Base-by-base conservation (phyloP, 64 coral and sea anemone genomes). In the Porites australiensis region DNA sequence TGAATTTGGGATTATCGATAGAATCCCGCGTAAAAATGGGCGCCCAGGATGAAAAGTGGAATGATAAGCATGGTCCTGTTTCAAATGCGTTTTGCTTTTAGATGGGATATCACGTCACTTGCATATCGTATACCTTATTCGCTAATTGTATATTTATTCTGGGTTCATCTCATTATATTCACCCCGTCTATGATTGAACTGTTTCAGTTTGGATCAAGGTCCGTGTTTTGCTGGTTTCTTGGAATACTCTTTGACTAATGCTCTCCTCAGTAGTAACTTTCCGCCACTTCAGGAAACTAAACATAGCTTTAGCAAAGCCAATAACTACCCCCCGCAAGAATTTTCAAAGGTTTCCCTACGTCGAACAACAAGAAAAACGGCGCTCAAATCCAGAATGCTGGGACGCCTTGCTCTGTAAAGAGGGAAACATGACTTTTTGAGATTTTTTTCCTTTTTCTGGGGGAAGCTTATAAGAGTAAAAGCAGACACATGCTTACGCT, bases 1-100 rank as follows among this genome's bases (percentile, higher is more conserved):
- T 83, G 44, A 47, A 84, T 68, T 65, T 84, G 50, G 44, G 19
- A 51, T 84, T 67, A 44, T 61, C 14, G 45, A 82, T 60, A 55
- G 27, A 37, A 44, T 82, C 11, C 44, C 66, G 27, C 19, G 66
- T 70, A 70, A 23, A 21, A 57, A 57, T 7, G 7, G 7, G 54
- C 7, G 7, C 54, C 13, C 37, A 73, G 43, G 27, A 12, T 4
- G 11, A 44, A 73, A 46, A 37, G 23, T 46, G 23, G 43, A 73
- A 18, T 64, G 13, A 9, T 19, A 64, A 45, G 7, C 37, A 70
- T 21, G 8, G 16, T 70, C 66, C n/a, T 27, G 54, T 57, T 57
- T 10, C n/a, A 70, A 74, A 44, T 74, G 23, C 37, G 43, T 76
- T 76, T 74, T 45, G 48, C 3, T 22, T 22, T 14, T 50, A 21